Base-by-base conservation (phyloP, 2,113 vertebrate genomes). In the Dipodomys stephensi region DNA sequence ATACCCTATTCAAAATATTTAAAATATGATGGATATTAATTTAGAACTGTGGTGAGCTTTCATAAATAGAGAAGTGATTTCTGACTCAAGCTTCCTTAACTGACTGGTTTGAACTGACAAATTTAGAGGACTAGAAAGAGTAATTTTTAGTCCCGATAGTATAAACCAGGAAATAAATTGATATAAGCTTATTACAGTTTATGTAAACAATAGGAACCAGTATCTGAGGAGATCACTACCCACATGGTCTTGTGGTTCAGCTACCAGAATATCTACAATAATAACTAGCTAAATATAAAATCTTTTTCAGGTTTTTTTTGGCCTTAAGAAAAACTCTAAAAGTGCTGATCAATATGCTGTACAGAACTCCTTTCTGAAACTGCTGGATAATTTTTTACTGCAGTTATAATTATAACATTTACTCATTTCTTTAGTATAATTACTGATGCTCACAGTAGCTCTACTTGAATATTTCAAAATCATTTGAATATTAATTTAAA, bases 381-480 rank as follows among this genome's bases (percentile, higher is more conserved):
- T 93, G 96, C 96, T 96, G 95, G 96, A 85, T 97, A 97, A 97
- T 96, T 97, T 49, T 97, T 95, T 97, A 96, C 93, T 91, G 95
- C 95, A 95, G 94, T 95, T 97, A 93, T 97, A 97, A 97, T 97
- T 96, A 97, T 95, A 97, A 96, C 96, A 95, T 96, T 97, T 97
- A 96, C 96, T 97, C 97, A 97, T 95, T 96, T 97, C 35, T 96
- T 96, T 95, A 93, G 89, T 94, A 71, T 97, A 97, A 97, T 97
- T 97, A 96, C 96, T 95, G 94, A 95, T 97, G 91, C 94, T 97
- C 91, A 89, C 87, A 92, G 96, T 91, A 97, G 93, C 93, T 96
- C 95, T 85, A 94, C 93, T 92, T 95, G 96, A 96, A 96, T 97
- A 96, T 97, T 97, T 97, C 97, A 96, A 95, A 96, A 97, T 94